These are phyloP conservation scores for Sabatieria punctata DNA, from an alignment of 2,888 invertebrate genomes.

Conservation along the genomic window DNA sequence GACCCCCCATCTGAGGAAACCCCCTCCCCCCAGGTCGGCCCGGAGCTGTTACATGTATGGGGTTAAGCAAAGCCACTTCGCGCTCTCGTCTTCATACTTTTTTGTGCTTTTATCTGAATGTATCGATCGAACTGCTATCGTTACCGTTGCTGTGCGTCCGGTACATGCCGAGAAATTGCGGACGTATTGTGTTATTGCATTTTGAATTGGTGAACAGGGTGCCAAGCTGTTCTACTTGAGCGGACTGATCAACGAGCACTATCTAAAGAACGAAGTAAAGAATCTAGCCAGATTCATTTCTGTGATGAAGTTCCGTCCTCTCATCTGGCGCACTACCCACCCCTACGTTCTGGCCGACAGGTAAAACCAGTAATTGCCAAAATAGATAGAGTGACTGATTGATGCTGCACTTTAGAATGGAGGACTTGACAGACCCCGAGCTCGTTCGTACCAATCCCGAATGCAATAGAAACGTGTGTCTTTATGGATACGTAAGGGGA, in stretches of 20 bases:
- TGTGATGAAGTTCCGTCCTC: slow-evolving; percentile 86
- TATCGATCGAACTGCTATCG: too few species aligned
- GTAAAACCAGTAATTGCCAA: slow-evolving; percentile 23
- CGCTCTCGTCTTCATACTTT: too few species aligned
- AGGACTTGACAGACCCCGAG: slow-evolving; percentile 80
- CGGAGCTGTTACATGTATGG: too few species aligned
- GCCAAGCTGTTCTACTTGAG: slow-evolving; percentile 95
- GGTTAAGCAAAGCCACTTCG: too few species aligned
- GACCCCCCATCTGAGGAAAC: too few species aligned
- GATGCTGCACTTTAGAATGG: slow-evolving; percentile 44
- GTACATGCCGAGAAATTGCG: too few species aligned
- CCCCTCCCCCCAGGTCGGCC: too few species aligned
- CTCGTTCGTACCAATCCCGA: slow-evolving; percentile 61
- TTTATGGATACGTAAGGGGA: slow-evolving; percentile 89
- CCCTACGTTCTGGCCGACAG: slow-evolving; percentile 60
- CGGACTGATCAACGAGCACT: slow-evolving; percentile 80
- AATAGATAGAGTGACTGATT: too few species aligned
- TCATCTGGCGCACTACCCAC: slow-evolving; percentile 85
- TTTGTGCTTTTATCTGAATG: too few species aligned
- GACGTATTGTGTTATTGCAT: too few species aligned
- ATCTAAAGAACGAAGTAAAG: slow-evolving; percentile 79
- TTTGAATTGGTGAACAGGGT: slow-evolving; percentile 50
- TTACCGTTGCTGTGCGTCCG: too few species aligned
- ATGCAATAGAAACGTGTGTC: slow-evolving; percentile 65
- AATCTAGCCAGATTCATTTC: slow-evolving; percentile 91